Percentiles rank a stretch among this genome's conserved stretches.
These are phyloP conservation scores for Corbicula japonica DNA, from an alignment of 2,888 invertebrate genomes.

Conservation along the genomic window DNA sequence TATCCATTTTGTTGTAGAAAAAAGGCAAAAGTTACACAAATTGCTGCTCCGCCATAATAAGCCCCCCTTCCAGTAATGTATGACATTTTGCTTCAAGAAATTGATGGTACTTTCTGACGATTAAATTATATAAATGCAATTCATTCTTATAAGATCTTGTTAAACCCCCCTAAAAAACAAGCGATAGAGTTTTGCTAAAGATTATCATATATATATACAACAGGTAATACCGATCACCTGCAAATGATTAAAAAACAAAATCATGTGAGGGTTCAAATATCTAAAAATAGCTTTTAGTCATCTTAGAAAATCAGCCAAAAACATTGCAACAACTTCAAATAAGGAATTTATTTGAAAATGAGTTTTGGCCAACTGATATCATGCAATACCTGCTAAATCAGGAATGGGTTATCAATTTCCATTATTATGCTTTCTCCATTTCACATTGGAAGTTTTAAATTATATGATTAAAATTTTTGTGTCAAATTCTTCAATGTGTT, in stretches of 20 bases:
- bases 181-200: too few species aligned
- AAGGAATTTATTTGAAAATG: too few species aligned
- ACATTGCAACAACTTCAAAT: too few species aligned
- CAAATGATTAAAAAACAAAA: background rate
- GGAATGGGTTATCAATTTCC: too few species aligned
- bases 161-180: background rate
- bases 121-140: background rate
- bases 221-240: background rate
- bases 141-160: background rate
- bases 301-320: too few species aligned
- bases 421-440: too few species aligned
- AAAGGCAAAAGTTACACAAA: constrained; percentile 14
- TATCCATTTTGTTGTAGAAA: background rate
- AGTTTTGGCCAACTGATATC: too few species aligned
- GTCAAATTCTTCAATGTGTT: background rate
- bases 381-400: too few species aligned
- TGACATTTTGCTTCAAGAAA: constrained; percentile 8
- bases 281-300: constrained; percentile 11
- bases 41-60: constrained; percentile 62
- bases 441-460: background rate
- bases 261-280: background rate
- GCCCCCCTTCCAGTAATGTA: constrained; percentile 58
- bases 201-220: background rate
- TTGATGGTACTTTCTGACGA: background rate
- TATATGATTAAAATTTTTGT: background rate